phyloP scores from a whole-genome alignment of 2,113 vertebrate species.

The Plotosus lineatus region DNA sequence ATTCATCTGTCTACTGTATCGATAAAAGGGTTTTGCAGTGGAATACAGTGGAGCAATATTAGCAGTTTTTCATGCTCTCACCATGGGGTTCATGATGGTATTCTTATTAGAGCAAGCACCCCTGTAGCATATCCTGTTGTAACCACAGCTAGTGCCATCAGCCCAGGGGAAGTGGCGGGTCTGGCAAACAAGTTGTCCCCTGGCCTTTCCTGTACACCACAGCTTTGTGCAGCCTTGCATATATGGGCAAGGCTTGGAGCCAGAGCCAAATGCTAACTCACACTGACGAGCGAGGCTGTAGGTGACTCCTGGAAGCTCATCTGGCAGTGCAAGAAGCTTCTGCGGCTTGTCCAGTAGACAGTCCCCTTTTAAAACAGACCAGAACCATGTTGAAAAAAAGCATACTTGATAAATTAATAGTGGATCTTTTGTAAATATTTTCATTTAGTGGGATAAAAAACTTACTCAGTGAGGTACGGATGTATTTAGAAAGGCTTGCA shows the following conservation, averaged over 20 bases:
- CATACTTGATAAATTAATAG: not conserved
- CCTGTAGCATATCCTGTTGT: slow-evolving; percentile 81
- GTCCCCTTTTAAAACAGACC: slow-evolving; percentile 76
- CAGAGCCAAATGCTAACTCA: slow-evolving; percentile 89
- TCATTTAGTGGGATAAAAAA: too few species aligned
- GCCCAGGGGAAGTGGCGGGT: slow-evolving; percentile 98
- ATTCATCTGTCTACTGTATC: too few species aligned
- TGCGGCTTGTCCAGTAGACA: slow-evolving; percentile 91
- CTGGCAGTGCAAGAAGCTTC: slow-evolving; percentile 82
- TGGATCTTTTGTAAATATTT: too few species aligned
- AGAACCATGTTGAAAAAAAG: not conserved
- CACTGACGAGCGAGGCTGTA: slow-evolving; percentile 91
- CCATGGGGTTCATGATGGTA: slow-evolving; percentile 74
- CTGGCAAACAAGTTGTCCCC: slow-evolving; percentile 91
- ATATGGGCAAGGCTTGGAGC: slow-evolving; percentile 92
- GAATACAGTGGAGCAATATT: not conserved
- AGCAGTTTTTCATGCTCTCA: slow-evolving; percentile 58
- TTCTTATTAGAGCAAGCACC: slow-evolving; percentile 81
- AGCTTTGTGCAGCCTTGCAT: slow-evolving; percentile 92
- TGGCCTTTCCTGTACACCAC: slow-evolving; percentile 94
- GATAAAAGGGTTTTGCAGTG: too few species aligned
- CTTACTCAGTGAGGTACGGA: too few species aligned
- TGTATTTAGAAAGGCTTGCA: too few species aligned
- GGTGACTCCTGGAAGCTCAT: slow-evolving; percentile 78
- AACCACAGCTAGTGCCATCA: slow-evolving; percentile 88